Conservation (phyloP, 2,888 invertebrate species). For the Uropetala carovei region DNA sequence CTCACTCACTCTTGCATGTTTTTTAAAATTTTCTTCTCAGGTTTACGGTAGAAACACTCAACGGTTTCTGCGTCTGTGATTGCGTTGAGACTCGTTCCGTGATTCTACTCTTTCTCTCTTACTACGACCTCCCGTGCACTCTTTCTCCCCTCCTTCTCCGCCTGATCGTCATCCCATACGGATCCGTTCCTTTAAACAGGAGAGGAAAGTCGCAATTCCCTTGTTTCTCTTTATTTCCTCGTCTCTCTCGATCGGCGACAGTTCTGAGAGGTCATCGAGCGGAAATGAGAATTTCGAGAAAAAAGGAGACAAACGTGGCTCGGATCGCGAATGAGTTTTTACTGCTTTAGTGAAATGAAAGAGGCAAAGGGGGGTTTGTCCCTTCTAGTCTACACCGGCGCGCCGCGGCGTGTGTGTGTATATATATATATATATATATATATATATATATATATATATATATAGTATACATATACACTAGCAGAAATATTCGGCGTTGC, state of each 20-base stretch:
- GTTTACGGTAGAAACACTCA: constrained; percentile 26
- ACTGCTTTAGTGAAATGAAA: not conserved
- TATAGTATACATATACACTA: no score
- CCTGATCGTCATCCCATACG: not conserved
- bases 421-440: no score
- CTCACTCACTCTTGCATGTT: not conserved
- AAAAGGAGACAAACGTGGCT: not conserved
- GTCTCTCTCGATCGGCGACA: not conserved
- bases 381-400: no score
- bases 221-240: not conserved
- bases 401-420: no score
- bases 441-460: no score
- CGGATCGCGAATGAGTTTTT: not conserved
- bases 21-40: not conserved
- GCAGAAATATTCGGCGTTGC: no score
- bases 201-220: not conserved
- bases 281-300: not conserved
- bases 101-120: not conserved
- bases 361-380: no score
- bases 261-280: not conserved
- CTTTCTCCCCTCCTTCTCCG: not conserved
- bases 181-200: not conserved
- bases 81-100: not conserved
- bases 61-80: not conserved
- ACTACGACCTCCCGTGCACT: not conserved